Percentiles rank a stretch among this genome's conserved stretches.
Evolutionary conservation across 2,113 vertebrate genomes (phyloP).

Genomic region (Apistogramma diplotaenia): DNA sequence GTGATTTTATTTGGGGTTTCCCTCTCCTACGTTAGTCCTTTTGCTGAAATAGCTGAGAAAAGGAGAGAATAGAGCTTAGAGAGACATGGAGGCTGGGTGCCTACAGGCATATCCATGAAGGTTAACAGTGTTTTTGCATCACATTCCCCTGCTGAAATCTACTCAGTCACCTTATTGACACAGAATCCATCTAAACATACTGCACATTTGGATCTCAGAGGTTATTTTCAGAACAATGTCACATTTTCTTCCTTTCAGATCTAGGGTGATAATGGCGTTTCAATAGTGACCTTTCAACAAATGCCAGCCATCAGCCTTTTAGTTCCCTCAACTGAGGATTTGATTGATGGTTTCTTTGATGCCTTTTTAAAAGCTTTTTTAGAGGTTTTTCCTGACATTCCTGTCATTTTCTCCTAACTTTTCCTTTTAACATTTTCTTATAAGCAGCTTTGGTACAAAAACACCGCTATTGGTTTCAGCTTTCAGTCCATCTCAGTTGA

Average conservation of each 20-base stretch:
- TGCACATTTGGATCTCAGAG: background rate
- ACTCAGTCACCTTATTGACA: background rate
- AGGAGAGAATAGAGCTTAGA: background rate
- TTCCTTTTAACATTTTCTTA: background rate
- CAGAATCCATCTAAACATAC: background rate
- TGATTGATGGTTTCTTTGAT: background rate
- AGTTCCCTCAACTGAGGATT: background rate
- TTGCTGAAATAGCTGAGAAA: background rate
- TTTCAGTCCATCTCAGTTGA: background rate
- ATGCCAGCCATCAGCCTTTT: background rate
- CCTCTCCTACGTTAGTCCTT: conserved; percentile 20
- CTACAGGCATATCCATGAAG: background rate
- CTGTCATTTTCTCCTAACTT: background rate
- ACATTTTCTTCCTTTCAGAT: background rate
- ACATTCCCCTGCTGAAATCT: background rate
- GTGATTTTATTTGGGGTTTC: conserved; percentile 43
- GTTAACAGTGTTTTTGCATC: background rate
- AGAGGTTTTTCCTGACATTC: background rate
- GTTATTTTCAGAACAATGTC: background rate
- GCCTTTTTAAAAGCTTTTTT: background rate
- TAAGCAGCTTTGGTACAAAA: background rate
- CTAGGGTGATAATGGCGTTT: background rate
- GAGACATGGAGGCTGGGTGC: background rate
- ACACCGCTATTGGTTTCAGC: background rate
- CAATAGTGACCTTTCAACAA: background rate